Percentiles rank a stretch among this genome's conserved stretches.
phyloP scores from a whole-genome alignment of 1,140 invertebrate species.

The Leptinotarsa lineolata region DNA sequence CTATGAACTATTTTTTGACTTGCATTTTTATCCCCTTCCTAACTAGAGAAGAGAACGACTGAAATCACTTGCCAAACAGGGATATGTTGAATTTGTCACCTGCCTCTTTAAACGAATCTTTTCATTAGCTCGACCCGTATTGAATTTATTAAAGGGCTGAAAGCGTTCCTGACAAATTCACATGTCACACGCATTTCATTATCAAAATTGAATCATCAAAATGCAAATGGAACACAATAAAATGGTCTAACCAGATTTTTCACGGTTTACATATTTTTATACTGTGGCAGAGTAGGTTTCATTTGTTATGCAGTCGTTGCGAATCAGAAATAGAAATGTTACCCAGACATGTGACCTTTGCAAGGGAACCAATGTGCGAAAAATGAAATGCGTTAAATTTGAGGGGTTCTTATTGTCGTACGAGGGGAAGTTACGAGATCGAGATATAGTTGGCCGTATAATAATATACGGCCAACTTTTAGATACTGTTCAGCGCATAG shows the following conservation, averaged over 20 bases:
- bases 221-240: constrained; percentile 21
- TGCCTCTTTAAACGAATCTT: neutral
- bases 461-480: neutral
- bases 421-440: neutral
- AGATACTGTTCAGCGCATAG: no score
- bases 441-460: no score
- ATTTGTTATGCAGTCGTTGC: constrained; percentile 7
- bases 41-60: no score
- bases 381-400: constrained; percentile 26
- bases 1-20: no score
- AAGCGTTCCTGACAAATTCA: constrained; percentile 23
- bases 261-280: constrained; percentile 24
- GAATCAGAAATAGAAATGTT: constrained; percentile 17
- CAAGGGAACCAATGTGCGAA: constrained; percentile 17
- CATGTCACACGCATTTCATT: constrained; percentile 22
- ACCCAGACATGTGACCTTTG: constrained; percentile 18
- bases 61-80: no score
- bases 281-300: constrained; percentile 21
- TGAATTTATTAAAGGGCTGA: neutral
- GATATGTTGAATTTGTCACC: no score
- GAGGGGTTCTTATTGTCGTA: constrained; percentile 11
- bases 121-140: neutral
- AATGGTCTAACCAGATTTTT: constrained; percentile 22
- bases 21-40: no score
- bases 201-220: constrained; percentile 25